Conservation (phyloP, 2,888 invertebrate genomes). For the Adelognathus sp. region DNA sequence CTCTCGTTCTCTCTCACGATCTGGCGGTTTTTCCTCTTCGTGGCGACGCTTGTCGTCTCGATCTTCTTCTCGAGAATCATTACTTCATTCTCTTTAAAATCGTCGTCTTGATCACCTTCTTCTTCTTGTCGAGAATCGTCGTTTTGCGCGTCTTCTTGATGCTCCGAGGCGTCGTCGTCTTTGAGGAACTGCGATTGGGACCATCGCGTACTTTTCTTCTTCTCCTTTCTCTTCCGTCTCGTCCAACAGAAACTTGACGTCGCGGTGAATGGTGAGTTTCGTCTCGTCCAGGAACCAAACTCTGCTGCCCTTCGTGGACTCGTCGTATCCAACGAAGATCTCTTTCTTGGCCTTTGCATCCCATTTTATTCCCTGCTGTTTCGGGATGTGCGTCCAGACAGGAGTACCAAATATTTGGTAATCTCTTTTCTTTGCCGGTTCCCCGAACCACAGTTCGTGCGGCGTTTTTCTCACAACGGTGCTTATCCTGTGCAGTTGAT, state of each 20-base stretch:
- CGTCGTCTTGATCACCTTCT: constrained; percentile 1
- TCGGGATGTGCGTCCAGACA: constrained; percentile 72
- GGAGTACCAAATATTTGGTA: constrained; percentile 65
- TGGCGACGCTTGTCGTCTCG: not conserved
- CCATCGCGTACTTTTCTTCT: not conserved
- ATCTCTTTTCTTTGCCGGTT: constrained; percentile 22
- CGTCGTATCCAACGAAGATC: constrained; percentile 70
- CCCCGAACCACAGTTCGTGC: constrained; percentile 69
- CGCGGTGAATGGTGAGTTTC: constrained; percentile 21
- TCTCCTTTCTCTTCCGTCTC: not conserved
- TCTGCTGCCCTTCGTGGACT: constrained; percentile 67
- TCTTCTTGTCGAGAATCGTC: not conserved
- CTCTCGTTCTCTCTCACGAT: not conserved
- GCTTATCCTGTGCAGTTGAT: constrained; percentile 72
- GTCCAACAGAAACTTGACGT: constrained; percentile 21
- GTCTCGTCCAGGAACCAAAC: constrained; percentile 59
- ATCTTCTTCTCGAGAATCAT: not conserved
- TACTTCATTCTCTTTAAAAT: not conserved
- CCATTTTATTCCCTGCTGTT: constrained; percentile 64
- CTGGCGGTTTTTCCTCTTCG: not conserved
- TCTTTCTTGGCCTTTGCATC: constrained; percentile 51
- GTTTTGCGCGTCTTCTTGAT: not conserved
- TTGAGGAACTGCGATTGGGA: not conserved
- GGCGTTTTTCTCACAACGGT: constrained; percentile 64
- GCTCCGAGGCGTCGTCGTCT: constrained; percentile 1